These are phyloP conservation scores for Pteronotus mesoamericanus DNA, from an alignment of 2,797 vertebrate species.

Conservation along the genomic window DNA sequence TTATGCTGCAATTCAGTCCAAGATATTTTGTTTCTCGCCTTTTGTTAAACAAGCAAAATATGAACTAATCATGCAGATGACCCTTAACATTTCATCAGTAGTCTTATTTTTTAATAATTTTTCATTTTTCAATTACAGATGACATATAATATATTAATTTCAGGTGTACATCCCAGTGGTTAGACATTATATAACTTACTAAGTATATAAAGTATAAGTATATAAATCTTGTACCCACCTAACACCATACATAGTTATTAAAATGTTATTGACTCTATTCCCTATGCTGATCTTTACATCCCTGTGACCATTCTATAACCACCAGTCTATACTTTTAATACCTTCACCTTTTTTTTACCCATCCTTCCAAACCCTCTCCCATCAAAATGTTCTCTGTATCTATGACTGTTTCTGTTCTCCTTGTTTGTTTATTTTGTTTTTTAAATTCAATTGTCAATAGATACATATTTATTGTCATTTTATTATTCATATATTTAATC, in stretches of 20 bases:
- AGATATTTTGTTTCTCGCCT: slow-evolving; percentile 37
- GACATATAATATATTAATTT: not conserved
- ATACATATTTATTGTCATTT: too few relatives aligned
- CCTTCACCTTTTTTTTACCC: not conserved
- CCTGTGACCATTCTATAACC: not conserved
- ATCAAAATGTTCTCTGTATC: not conserved
- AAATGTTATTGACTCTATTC: not conserved
- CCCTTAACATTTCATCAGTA: not conserved
- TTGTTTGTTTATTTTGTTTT: not conserved
- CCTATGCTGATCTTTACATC: not conserved
- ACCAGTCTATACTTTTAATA: not conserved
- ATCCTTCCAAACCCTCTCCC: not conserved
- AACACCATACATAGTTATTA: not conserved
- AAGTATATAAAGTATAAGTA: too few relatives aligned
- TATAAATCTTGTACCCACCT: not conserved
- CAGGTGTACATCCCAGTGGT: not conserved
- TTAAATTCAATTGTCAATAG: too few relatives aligned
- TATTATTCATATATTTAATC: too few relatives aligned
- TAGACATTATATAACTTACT: not conserved
- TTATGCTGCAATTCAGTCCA: not conserved
- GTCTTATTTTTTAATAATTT: not conserved
- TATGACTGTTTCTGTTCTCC: not conserved
- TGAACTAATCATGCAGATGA: not conserved
- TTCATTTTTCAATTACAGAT: not conserved
- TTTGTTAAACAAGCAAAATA: slow-evolving; percentile 23